phyloP scores from a whole-genome alignment of 2,113 vertebrate genomes.

The Gracilinanus agilis region DNA sequence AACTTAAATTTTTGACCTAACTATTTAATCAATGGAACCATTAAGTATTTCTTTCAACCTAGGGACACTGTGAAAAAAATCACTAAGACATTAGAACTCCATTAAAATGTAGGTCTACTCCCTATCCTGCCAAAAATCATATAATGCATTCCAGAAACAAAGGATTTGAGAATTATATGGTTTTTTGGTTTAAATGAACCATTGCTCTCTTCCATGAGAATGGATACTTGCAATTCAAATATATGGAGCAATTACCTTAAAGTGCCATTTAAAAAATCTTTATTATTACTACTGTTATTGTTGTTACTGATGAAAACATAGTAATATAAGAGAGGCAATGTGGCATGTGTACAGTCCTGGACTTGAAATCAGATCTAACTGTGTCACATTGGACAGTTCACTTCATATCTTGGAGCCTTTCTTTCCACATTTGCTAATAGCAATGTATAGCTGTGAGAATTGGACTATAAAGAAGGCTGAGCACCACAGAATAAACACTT shows the following conservation, averaged over 20 bases:
- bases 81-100: not conserved
- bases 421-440: not conserved
- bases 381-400: not conserved
- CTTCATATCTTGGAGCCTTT: not conserved
- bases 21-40: not conserved
- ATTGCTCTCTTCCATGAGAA: not conserved
- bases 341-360: not conserved
- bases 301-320: not conserved
- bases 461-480: no score
- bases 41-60: not conserved
- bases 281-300: not conserved
- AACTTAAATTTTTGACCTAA: not conserved
- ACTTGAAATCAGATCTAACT: not conserved
- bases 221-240: not conserved
- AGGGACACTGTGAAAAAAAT: not conserved
- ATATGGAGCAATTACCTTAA: not conserved
- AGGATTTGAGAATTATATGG: not conserved
- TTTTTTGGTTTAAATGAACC: not conserved
- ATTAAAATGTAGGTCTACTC: not conserved
- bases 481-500: no score
- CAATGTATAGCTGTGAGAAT: no score
- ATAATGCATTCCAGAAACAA: not conserved
- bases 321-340: not conserved
- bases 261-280: not conserved
- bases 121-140: not conserved